Percentiles rank a stretch among this genome's conserved stretches.
phyloP scores from a whole-genome alignment of 92 coral and sea anemone genomes.

The Parazoanthus darwini region DNA sequence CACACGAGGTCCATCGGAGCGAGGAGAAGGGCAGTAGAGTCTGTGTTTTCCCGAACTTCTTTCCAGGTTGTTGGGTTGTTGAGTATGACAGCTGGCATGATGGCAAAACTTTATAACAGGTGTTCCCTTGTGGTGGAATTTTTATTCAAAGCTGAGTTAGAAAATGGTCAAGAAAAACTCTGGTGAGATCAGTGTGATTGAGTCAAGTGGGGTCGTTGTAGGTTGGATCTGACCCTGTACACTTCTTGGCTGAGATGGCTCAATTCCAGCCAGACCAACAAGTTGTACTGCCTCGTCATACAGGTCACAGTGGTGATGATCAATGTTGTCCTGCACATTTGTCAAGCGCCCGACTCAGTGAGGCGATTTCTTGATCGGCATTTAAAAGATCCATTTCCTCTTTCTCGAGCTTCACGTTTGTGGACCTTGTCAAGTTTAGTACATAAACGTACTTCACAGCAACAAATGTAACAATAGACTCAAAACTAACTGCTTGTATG shows the following conservation, averaged over 20 bases:
- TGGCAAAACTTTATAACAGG: conserved; percentile 52
- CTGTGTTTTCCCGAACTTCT: not conserved
- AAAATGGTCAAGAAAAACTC: conserved; percentile 48
- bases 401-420: conserved; percentile 33
- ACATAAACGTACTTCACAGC: too few relatives aligned
- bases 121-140: conserved; percentile 51
- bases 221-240: conserved; percentile 49
- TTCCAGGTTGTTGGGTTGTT: conserved; percentile 42
- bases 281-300: conserved; percentile 57
- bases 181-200: conserved; percentile 47
- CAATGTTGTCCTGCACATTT: not conserved
- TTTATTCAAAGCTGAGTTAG: conserved; percentile 45
- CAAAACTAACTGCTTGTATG: too few relatives aligned
- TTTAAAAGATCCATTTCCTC: conserved; percentile 52
- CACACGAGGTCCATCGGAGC: not conserved
- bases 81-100: conserved; percentile 46
- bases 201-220: conserved; percentile 43
- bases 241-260: conserved; percentile 51
- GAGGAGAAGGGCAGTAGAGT: not conserved
- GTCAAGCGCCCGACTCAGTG: conserved; percentile 23
- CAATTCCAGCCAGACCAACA: conserved; percentile 49
- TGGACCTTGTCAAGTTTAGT: not conserved
- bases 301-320: conserved; percentile 48
- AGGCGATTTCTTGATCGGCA: conserved; percentile 44
- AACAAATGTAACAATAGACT: too few relatives aligned